Base-by-base conservation (phyloP, 2,888 invertebrate genomes). In the Cantharis rustica region DNA sequence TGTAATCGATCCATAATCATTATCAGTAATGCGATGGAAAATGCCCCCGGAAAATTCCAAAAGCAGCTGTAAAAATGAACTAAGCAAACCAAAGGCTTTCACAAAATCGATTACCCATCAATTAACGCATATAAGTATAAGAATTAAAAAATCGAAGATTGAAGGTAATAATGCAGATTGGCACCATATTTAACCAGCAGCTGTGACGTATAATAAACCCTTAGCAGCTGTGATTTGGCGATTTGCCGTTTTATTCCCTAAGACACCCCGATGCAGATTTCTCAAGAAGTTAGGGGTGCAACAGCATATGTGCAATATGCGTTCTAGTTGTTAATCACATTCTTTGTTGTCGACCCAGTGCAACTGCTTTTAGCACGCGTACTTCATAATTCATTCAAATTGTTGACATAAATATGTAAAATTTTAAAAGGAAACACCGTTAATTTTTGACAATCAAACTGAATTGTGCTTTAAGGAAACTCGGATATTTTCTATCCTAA, bases 241-340 rank as follows among this genome's bases (percentile, higher is more conserved):
- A 82, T 82, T 83, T 82, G 81, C 82, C 82, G 83, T 82, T 84
- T 83, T 82, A 81, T 83, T 82, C 83, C 83, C 82, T 78, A 82
- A 83, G 83, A 83, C 81, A 81, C 81, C 77, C 74, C 66, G 75
- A 78, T 81, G 81, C 80, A 79, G 81, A 80, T 82, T 83, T 83
- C 81, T 82, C 80, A 80, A 79, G 78, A 78, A 77, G 76, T 78
- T 73, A 79, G 75, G 79, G 79, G 78, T 76, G 79, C 78, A 75
- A 73, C 72, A 78, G 78, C 81, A 80, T 82, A 79, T 81, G 81
- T 81, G 81, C 77, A 79, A 79, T 79, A 78, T 78, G 75, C 75
- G 78, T 78, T 78, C 71, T 75, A 73, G 75, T 73, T 75, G 81
- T 82, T 82, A 83, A 82, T 83, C 81, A 82, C 82, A 82, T 75